These are phyloP conservation scores for Otolemur crassicaudatus DNA, from an alignment of 2,797 vertebrate species.

Conservation along the genomic window DNA sequence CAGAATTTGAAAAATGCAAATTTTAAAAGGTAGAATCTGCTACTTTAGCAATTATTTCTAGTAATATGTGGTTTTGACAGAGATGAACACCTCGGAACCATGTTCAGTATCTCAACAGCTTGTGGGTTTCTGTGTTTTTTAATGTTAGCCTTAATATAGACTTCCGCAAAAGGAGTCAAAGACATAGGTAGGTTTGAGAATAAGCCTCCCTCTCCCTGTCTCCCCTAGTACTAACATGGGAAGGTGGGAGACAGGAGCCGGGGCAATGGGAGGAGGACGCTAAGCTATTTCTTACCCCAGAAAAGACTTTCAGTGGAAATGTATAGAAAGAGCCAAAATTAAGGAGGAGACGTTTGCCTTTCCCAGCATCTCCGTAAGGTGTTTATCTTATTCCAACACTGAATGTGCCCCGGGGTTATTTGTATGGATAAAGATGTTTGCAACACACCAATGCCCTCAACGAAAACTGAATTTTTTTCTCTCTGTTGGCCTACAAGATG, in stretches of 20 bases:
- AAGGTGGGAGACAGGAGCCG: neutral
- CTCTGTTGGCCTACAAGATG: neutral
- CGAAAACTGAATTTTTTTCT: neutral
- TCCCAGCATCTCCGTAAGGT: neutral
- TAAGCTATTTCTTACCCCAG: neutral
- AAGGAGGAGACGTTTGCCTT: neutral
- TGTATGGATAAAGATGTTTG: neutral
- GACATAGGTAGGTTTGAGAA: neutral
- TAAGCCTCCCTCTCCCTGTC: neutral
- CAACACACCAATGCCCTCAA: neutral
- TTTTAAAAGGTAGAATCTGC: neutral
- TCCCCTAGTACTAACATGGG: neutral
- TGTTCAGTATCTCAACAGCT: neutral
- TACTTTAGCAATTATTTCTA: neutral
- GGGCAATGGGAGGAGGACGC: fast-evolving
- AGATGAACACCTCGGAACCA: neutral
- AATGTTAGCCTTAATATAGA: neutral
- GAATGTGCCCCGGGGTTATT: neutral
- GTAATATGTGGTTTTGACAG: neutral
- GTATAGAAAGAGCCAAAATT: neutral
- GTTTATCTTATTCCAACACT: neutral
- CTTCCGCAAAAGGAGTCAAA: neutral
- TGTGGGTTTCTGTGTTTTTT: neutral
- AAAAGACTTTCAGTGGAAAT: neutral
- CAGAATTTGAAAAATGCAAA: constrained; percentile 48